These are phyloP conservation scores for Agapostemon virescens DNA, from an alignment of 2,888 invertebrate genomes.

Conservation along the genomic window DNA sequence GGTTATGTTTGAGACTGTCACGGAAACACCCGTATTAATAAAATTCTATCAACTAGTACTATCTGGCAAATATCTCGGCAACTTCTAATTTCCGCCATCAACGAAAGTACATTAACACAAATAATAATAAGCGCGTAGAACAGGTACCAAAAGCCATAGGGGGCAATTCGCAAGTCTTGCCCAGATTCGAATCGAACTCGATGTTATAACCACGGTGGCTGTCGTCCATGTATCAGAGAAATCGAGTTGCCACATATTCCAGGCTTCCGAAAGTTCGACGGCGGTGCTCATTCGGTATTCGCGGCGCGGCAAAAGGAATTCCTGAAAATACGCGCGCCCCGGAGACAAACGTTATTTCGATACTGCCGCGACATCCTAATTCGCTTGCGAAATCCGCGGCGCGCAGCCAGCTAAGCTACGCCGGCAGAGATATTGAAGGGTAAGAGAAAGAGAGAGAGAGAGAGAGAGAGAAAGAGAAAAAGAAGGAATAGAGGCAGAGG, in stretches of 20 bases:
- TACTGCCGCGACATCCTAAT: conserved; percentile 65
- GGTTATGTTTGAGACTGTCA: no score
- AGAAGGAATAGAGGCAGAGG: neutral
- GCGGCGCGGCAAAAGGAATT: conserved; percentile 39
- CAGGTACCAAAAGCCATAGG: neutral
- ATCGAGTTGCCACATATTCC: conserved; percentile 57
- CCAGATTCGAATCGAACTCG: neutral
- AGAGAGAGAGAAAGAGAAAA: neutral
- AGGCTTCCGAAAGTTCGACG: conserved; percentile 30
- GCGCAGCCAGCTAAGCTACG: conserved; percentile 16
- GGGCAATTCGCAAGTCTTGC: neutral
- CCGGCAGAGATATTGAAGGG: neutral
- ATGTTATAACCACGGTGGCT: neutral
- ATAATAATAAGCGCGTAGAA: no score
- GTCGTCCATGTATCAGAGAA: conserved; percentile 19
- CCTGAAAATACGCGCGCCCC: conserved; percentile 48
- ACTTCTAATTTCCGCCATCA: no score
- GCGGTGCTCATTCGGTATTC: conserved; percentile 52
- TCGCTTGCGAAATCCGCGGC: conserved; percentile 52
- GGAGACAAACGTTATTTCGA: conserved; percentile 65
- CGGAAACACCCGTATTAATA: no score
- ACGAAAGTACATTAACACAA: neutral
- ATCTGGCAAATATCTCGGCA: no score
- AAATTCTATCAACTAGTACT: no score
- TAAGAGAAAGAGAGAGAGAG: neutral